These are phyloP conservation scores for Acanthis flammea DNA, from an alignment of 2,797 vertebrate genomes.

Conservation along the genomic window DNA sequence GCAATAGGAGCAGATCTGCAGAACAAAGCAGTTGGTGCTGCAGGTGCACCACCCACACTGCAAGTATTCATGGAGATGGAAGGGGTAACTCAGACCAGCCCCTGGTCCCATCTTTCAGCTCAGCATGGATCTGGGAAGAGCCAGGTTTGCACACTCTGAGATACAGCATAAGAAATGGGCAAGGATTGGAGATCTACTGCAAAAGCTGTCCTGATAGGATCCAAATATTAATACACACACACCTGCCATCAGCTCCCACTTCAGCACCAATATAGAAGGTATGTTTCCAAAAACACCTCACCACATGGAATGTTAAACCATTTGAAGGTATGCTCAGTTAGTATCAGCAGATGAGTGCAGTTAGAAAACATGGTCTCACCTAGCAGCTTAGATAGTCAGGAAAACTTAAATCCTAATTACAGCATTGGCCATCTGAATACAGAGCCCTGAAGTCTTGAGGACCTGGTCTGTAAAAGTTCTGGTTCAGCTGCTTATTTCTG, in stretches of 20 bases:
- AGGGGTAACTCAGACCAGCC: not conserved
- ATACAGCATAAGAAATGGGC: not conserved
- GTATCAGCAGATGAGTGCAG: not conserved
- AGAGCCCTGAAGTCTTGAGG: not conserved
- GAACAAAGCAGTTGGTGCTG: not conserved
- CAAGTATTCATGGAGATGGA: not conserved
- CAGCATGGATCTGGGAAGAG: not conserved
- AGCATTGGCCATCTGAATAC: not conserved
- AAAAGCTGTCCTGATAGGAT: not conserved
- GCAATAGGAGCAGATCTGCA: not conserved
- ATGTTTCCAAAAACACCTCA: not conserved
- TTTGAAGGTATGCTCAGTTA: not conserved
- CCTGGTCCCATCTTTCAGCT: not conserved
- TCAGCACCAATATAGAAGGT: not conserved
- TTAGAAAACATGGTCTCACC: not conserved
- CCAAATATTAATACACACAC: not conserved
- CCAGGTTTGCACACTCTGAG: accelerated
- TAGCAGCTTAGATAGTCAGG: not conserved
- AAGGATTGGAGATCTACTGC: not conserved
- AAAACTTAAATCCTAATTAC: not conserved
- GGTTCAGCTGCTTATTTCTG: not conserved
- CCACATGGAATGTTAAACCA: not conserved
- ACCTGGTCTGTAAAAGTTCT: not conserved
- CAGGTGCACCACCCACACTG: not conserved
- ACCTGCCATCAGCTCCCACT: not conserved